Conservation (phyloP, 2,797 vertebrate genomes). For the Cossypha heuglini region DNA sequence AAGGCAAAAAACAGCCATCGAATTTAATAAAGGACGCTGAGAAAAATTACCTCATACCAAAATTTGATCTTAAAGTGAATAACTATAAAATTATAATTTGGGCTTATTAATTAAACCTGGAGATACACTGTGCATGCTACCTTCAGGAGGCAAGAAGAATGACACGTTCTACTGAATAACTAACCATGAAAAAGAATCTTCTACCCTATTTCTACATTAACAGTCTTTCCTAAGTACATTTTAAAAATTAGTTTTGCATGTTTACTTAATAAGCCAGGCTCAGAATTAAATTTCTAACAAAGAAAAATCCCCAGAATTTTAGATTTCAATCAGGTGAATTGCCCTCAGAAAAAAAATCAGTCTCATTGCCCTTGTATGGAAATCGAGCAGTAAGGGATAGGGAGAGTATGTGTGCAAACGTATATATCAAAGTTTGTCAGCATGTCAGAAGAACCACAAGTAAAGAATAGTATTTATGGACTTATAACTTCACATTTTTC, state of each 20-base stretch:
- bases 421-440: neutral
- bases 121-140: neutral
- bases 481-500: neutral
- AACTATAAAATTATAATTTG: neutral
- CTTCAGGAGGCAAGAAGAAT: neutral
- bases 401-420: fast-evolving
- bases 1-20: neutral
- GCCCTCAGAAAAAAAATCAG: neutral
- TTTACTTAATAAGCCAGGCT: neutral
- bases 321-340: neutral
- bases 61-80: neutral
- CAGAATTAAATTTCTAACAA: neutral
- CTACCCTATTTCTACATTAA: neutral
- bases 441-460: neutral
- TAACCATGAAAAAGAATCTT: neutral
- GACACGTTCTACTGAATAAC: neutral
- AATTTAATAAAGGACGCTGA: neutral
- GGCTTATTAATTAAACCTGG: neutral
- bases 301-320: neutral
- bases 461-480: neutral
- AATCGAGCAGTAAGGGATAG: neutral
- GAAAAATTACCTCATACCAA: neutral
- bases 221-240: neutral
- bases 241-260: neutral
- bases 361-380: neutral